Evolutionary conservation across 2,113 vertebrate genomes (phyloP), one percentile per base, ranked within the genome.

Genomic region (Notiomystis cincta): DNA sequence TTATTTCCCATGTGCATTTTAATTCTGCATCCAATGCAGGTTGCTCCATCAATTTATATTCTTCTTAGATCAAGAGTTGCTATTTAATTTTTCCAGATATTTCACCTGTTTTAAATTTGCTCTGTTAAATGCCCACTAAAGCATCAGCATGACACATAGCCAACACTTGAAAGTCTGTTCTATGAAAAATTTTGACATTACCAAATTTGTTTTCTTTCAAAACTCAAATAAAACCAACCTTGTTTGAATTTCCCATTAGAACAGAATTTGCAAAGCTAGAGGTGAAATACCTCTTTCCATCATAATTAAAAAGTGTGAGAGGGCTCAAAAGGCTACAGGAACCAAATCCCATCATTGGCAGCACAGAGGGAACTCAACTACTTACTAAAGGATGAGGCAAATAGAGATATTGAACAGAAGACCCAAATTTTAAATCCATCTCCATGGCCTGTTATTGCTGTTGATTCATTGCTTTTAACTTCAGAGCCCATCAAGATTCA

Each of bases 1-100:
- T 96, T 96, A 92, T 92, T 96, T 96, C 86, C 92, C 81, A 54
- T 2, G 22, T 90, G 88, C 53, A 66, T 96, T 95, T 95, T 94
- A 93, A 94, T 95, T 82, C 90, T 83, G 69, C 40, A 83, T 92
- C 92, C 95, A 76, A 73, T 54, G 66, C n/a, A 92, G 21, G 51
- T 70, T 95, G 67, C 87, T 90, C 64, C 70, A 90, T 88, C 78
- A 65, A 57, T 89, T 93, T 76, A 27, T 89, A 62, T 83, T 92
- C 89, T 90, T 94, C 73, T 91, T 81, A 93, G 91, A 81, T 64
- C 67, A 87, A 75, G 72, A 66, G 66, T 15, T 92, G 31, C 23
- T 57, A 44, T 94, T 87, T 89, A 80, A 64, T 96, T 93, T 95
- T 95, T 87, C 44, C 81, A 86, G 57, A 28, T 92, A 82, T 87